Evolutionary conservation across 2,797 vertebrate species (phyloP).

Genomic region (Percopsis omiscomaycus): DNA sequence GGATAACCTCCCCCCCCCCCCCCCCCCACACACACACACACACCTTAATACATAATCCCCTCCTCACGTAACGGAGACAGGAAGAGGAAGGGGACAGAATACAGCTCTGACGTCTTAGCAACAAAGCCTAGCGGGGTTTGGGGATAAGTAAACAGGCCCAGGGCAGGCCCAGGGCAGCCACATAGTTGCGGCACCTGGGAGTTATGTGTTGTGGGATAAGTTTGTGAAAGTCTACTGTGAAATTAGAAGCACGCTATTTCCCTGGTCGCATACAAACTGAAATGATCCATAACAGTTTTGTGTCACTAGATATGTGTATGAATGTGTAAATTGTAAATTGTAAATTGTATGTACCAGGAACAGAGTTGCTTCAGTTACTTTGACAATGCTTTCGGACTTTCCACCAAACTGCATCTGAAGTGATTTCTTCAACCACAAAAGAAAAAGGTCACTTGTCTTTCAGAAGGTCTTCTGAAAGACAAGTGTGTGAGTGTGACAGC

Average conservation of each 20-base stretch:
- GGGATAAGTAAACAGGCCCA: conserved; percentile 6
- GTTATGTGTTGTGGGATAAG: neutral
- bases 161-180: conserved; percentile 4
- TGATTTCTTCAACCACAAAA: too few species aligned
- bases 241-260: neutral
- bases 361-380: too few species aligned
- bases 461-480: too few species aligned
- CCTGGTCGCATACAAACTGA: neutral
- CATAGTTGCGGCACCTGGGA: neutral
- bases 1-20: conserved; percentile 7
- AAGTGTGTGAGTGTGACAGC: too few species aligned
- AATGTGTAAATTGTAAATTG: too few species aligned
- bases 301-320: too few species aligned
- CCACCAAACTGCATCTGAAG: too few species aligned
- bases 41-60: neutral
- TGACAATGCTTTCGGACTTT: too few species aligned
- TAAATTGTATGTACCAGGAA: too few species aligned
- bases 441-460: too few species aligned
- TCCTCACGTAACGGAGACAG: conserved; percentile 36
- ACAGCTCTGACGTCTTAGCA: conserved; percentile 59
- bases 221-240: neutral
- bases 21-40: neutral
- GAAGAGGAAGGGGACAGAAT: conserved; percentile 68
- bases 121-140: conserved; percentile 27
- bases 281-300: too few species aligned